Conservation (phyloP, 2,888 invertebrate genomes). For the Eupithecia exiguata region DNA sequence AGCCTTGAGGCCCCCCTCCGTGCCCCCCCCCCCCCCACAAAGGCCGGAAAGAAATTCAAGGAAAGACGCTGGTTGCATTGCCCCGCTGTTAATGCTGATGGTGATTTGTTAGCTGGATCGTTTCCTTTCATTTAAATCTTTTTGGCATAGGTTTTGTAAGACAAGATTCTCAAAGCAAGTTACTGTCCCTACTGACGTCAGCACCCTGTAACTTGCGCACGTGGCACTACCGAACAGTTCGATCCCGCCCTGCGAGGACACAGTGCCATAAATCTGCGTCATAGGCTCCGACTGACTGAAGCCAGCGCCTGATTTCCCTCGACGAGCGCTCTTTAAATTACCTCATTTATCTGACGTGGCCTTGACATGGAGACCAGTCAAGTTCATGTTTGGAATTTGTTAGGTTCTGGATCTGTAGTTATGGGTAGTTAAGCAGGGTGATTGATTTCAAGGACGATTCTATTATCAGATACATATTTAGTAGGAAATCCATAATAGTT, state of each 20-base stretch:
- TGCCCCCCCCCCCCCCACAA: too few species aligned
- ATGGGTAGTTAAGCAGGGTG: background rate
- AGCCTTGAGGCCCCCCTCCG: too few species aligned
- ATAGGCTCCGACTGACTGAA: slow-evolving; percentile 57
- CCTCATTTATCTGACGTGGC: slow-evolving; percentile 52
- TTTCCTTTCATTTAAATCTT: too few species aligned
- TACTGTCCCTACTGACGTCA: slow-evolving; percentile 15
- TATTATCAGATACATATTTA: background rate
- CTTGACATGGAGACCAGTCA: slow-evolving; percentile 51
- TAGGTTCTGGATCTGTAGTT: slow-evolving; percentile 6
- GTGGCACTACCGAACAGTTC: slow-evolving; percentile 39
- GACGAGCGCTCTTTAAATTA: slow-evolving; percentile 61
- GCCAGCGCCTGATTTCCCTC: slow-evolving; percentile 67
- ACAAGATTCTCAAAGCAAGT: background rate
- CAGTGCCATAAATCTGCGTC: slow-evolving; percentile 70
- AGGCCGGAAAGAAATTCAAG: too few species aligned
- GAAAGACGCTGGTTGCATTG: too few species aligned
- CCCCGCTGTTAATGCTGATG: too few species aligned
- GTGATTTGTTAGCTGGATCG: too few species aligned
- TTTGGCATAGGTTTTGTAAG: background rate
- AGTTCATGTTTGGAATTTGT: slow-evolving; percentile 40
- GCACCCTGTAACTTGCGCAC: slow-evolving; percentile 25
- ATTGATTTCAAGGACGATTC: background rate
- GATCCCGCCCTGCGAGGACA: slow-evolving; percentile 51
- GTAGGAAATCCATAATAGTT: background rate